Conservation (phyloP, 2,113 vertebrate genomes). For the Haplochromis vanheusdeni region DNA sequence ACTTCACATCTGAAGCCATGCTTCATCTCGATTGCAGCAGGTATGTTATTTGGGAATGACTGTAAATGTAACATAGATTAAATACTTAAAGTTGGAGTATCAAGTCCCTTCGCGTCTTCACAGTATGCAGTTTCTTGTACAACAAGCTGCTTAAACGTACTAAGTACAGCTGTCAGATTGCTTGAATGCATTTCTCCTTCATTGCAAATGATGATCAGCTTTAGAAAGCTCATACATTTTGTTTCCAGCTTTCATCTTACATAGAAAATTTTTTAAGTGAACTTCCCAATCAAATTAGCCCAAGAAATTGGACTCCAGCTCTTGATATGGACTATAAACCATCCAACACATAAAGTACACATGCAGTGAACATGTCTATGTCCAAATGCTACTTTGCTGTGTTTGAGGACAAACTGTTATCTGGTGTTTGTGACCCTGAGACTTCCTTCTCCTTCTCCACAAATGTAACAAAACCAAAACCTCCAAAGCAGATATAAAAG, state of each 20-base stretch:
- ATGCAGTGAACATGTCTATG: not conserved
- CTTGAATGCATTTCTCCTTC: not conserved
- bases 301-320: not conserved
- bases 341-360: conserved; percentile 6
- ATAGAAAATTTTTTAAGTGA: not conserved
- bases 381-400: not conserved
- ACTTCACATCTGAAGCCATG: not conserved
- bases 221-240: not conserved
- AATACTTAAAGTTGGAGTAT: not conserved
- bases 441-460: not conserved
- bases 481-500: not conserved
- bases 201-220: not conserved
- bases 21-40: not conserved
- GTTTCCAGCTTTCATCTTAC: not conserved
- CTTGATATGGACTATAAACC: not conserved
- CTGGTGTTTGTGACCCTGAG: not conserved
- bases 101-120: not conserved
- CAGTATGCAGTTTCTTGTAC: not conserved
- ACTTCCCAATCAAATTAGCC: not conserved
- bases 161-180: not conserved
- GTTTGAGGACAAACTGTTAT: not conserved
- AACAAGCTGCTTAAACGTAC: not conserved
- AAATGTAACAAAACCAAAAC: not conserved
- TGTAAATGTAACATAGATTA: not conserved
- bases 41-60: not conserved